Conservation (phyloP, 2,113 vertebrate species). For the Fulica atra region DNA sequence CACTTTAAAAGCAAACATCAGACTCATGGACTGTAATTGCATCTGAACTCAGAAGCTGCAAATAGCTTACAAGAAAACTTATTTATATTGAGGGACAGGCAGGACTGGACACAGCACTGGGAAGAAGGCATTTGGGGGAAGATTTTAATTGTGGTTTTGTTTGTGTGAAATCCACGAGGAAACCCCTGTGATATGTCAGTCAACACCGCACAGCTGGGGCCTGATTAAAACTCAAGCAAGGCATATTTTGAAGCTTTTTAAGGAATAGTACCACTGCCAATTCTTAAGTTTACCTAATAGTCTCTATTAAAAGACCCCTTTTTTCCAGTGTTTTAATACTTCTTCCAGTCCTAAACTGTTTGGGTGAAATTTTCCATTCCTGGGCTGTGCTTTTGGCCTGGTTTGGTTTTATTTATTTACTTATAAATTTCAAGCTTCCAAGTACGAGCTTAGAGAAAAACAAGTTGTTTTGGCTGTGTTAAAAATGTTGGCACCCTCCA, state of each 20-base stretch:
- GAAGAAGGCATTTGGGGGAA: not conserved
- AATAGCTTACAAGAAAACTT: not conserved
- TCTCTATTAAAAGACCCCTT: not conserved
- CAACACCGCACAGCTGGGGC: not conserved
- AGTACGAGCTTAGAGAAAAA: constrained; percentile 35
- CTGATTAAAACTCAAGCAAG: not conserved
- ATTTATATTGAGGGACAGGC: not conserved
- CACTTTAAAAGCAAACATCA: not conserved
- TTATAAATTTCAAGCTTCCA: constrained; percentile 30
- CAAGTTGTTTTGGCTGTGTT: constrained; percentile 32
- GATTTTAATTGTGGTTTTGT: not conserved
- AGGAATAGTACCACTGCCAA: not conserved
- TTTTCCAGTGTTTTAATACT: not conserved
- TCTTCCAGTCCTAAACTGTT: not conserved
- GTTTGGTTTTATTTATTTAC: constrained; percentile 18
- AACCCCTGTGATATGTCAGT: not conserved
- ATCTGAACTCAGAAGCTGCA: not conserved
- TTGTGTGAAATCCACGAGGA: not conserved
- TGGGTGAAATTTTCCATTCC: constrained; percentile 27
- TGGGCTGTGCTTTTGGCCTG: not conserved
- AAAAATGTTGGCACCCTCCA: not conserved
- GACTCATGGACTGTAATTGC: not conserved
- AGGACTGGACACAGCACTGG: not conserved
- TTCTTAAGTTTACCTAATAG: constrained; percentile 34
- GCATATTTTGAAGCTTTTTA: not conserved